These are phyloP conservation scores for Aethina tumida DNA, from an alignment of 1,140 invertebrate species.

Conservation along the genomic window DNA sequence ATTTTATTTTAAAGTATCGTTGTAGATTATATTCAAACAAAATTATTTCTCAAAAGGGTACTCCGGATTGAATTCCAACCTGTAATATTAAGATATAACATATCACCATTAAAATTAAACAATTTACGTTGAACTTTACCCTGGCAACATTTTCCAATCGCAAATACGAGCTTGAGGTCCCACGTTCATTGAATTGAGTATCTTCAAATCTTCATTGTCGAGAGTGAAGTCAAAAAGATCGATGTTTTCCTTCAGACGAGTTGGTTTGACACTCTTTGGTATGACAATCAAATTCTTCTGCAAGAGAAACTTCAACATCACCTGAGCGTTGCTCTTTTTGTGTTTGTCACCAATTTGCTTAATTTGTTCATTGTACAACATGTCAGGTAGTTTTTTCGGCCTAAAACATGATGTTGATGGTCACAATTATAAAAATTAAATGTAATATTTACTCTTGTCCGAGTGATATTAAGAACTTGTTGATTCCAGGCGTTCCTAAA, in stretches of 20 bases:
- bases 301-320: slow-evolving; percentile 65
- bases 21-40: too few relatives aligned
- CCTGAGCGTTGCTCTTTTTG: slow-evolving; percentile 63
- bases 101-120: not conserved
- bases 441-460: too few relatives aligned
- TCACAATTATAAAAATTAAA: too few relatives aligned
- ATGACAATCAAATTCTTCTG: slow-evolving; percentile 66
- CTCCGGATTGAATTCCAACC: too few relatives aligned
- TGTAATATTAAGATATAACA: too few relatives aligned
- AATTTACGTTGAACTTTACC: slow-evolving; percentile 2
- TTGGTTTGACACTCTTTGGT: slow-evolving; percentile 70
- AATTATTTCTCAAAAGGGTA: too few relatives aligned
- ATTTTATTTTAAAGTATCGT: too few relatives aligned
- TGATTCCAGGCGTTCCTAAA: slow-evolving; percentile 58
- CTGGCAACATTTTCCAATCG: slow-evolving; percentile 41
- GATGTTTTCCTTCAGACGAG: slow-evolving; percentile 55
- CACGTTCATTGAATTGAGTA: slow-evolving; percentile 46
- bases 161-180: slow-evolving; percentile 47
- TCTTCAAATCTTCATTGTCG: slow-evolving; percentile 41
- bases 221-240: slow-evolving; percentile 54
- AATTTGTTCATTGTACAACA: slow-evolving; percentile 57
- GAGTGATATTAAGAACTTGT: too few relatives aligned
- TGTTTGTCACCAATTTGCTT: slow-evolving; percentile 57
- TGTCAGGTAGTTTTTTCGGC: slow-evolving; percentile 46
- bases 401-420: too few relatives aligned